These are phyloP conservation scores for Nasonia oneida DNA, from an alignment of 2,888 invertebrate genomes.

Conservation along the genomic window DNA sequence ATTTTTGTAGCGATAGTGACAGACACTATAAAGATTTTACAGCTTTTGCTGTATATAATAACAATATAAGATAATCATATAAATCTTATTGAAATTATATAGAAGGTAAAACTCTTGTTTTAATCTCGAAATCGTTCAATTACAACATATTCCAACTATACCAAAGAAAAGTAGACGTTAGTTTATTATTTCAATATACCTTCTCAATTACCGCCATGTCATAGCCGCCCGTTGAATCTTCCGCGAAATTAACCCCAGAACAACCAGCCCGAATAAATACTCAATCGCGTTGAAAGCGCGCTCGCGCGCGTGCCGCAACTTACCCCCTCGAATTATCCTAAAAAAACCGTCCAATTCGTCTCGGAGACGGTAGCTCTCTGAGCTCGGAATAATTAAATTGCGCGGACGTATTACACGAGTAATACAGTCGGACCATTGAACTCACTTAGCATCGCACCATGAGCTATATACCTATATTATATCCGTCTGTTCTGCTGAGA, in stretches of 20 bases:
- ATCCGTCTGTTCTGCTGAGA: background rate
- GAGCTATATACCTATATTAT: background rate
- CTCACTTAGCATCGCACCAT: conserved; percentile 19
- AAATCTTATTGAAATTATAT: too few species aligned
- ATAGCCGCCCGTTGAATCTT: background rate
- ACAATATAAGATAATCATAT: too few species aligned
- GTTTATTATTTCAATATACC: background rate
- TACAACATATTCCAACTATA: too few species aligned
- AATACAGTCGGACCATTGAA: conserved; percentile 35
- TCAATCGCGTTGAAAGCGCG: conserved; percentile 7
- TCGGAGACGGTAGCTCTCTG: too few species aligned
- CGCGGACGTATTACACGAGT: background rate
- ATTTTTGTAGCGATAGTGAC: too few species aligned
- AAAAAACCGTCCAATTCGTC: background rate
- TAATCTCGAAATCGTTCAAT: too few species aligned
- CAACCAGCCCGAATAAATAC: background rate
- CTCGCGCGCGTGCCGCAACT: background rate
- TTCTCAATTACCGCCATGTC: background rate
- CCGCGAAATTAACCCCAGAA: background rate
- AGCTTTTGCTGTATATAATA: too few species aligned
- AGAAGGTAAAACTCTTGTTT: too few species aligned
- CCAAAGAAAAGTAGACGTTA: too few species aligned
- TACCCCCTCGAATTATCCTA: conserved; percentile 17
- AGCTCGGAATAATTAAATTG: too few species aligned
- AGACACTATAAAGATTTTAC: too few species aligned